Evolutionary conservation across 1,140 invertebrate genomes (phyloP).

Genomic region (Pseudoatta argentina): DNA sequence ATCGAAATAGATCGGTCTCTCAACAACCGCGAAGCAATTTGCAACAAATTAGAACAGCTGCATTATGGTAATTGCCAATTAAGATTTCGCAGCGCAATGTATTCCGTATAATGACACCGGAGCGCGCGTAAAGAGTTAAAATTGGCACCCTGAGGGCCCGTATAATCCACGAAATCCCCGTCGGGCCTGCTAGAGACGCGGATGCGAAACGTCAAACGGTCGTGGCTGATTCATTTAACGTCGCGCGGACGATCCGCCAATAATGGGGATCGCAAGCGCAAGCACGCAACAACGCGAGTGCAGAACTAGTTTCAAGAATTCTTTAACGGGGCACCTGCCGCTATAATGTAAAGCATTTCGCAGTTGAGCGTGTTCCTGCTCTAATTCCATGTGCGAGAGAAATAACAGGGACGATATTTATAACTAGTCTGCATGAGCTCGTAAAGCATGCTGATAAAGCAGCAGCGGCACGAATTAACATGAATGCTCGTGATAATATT

Average conservation of each 20-base stretch:
- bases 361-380: conserved; percentile 36
- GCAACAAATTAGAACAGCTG: conserved; percentile 39
- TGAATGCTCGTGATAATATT: conserved; percentile 38
- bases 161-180: conserved; percentile 26
- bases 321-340: conserved; percentile 66
- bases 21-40: conserved; percentile 37
- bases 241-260: conserved; percentile 69
- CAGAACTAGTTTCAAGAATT: conserved; percentile 65
- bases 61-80: conserved; percentile 59
- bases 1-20: conserved; percentile 25
- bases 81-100: conserved; percentile 36
- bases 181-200: conserved; percentile 12
- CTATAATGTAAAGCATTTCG: conserved; percentile 49
- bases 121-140: conserved; percentile 34
- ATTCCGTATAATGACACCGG: conserved; percentile 43
- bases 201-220: conserved; percentile 43
- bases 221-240: conserved; percentile 60
- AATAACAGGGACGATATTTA: conserved; percentile 30
- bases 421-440: conserved; percentile 33
- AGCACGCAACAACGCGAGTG: conserved; percentile 66
- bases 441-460: conserved; percentile 41
- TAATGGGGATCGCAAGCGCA: conserved; percentile 55
- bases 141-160: conserved; percentile 32
- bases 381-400: conserved; percentile 44
- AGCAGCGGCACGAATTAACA: neutral